Evolutionary conservation across 2,797 vertebrate genomes (phyloP), one percentile per base, ranked within the genome.

Genomic region (Helostoma temminkii): DNA sequence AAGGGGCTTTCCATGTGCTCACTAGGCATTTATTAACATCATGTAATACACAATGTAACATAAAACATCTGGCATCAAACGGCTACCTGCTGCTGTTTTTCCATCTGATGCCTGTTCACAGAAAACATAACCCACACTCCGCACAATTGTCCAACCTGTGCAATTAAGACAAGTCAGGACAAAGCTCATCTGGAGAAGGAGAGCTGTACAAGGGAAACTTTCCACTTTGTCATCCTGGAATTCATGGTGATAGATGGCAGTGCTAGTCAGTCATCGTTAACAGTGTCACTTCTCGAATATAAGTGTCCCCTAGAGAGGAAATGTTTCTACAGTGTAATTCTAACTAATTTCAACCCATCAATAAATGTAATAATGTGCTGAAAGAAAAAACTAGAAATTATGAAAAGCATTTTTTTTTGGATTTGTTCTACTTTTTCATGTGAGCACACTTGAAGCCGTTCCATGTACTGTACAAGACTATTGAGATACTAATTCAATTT

Each of bases 141-240:
- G 37, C 41, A 32, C 62, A 41, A 24, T 21, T 48, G 75, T 83
- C 73, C 59, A 22, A 64, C 71, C 74, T 1, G 53, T 84, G 78
- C 82, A 88, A 79, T 90, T 83, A 66, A 69, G 83, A 56, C 90
- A 90, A 80, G 90, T 85, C 79, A 2, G 43, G 81, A 47, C 89
- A 81, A 34, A 72, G 50, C 19, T 19, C 1, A 22, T 59, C 19
- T 1, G 60, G 43, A 74, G 50, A 45, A 57, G 22, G 73, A 83
- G 80, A 72, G 68, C 53, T 34, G 41, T 58, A 21, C 1, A 28
- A 68, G 76, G 64, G 41, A 82, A 75, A 85, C 72, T 91, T 92
- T 92, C 86, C 88, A 88, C 92, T 91, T 90, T 90, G 84, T 90
- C 85, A 86, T 71, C 45, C 47, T 70, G 88, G 85, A 89, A 89